A percentile compares a stretch with the other conserved stretches of the same genome.
These are phyloP conservation scores for Callospermophilus lateralis DNA, from an alignment of 2,113 vertebrate species.

Conservation along the genomic window DNA sequence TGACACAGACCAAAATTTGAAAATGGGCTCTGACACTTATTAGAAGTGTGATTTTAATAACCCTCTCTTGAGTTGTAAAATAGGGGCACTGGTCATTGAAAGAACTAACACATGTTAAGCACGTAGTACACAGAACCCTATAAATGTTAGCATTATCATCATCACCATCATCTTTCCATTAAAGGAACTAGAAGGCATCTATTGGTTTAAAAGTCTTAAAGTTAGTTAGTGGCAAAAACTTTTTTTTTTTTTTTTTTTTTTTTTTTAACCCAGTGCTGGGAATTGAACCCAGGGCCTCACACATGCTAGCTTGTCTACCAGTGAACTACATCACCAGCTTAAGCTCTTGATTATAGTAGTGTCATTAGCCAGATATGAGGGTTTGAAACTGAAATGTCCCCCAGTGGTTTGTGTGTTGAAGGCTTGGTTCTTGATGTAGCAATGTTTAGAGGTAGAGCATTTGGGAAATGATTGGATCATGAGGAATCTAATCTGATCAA, in stretches of 20 bases:
- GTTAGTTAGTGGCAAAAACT: neutral
- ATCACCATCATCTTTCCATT: no score
- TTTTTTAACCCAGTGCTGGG: neutral
- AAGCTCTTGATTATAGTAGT: neutral
- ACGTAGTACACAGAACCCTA: no score
- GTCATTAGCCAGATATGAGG: neutral
- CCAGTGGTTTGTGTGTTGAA: neutral
- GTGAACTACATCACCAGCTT: no score
- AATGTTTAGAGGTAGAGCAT: neutral
- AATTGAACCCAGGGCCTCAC: neutral
- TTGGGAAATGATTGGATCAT: no score
- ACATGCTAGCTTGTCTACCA: neutral
- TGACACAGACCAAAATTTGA: neutral
- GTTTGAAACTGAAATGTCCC: neutral
- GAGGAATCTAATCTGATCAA: neutral
- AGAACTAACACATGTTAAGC: neutral
- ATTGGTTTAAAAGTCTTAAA: neutral
- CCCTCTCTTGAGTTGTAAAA: neutral
- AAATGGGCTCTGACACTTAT: neutral
- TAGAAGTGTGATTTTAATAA: neutral
- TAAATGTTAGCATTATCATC: neutral
- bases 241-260: neutral
- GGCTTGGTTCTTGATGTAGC: neutral
- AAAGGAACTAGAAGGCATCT: neutral
- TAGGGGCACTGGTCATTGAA: neutral